phyloP scores from a whole-genome alignment of 2,888 invertebrate genomes.

The Andrena flavipes region DNA sequence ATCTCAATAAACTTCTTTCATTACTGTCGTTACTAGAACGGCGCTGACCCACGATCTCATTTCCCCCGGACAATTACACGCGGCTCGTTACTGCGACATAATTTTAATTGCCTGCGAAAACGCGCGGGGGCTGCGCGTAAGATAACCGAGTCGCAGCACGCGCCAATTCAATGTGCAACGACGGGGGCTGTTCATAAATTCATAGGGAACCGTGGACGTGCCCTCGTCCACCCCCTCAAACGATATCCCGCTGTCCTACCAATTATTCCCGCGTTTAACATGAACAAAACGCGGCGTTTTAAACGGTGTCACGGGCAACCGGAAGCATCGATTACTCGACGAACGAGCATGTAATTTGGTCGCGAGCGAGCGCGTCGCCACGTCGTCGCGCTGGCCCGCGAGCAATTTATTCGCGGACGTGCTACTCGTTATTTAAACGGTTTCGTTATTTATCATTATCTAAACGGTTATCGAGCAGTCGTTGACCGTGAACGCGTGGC shows the following conservation, averaged over 20 bases:
- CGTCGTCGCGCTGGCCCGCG: conserved; percentile 1
- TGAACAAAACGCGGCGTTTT: conserved; percentile 47
- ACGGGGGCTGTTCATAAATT: conserved; percentile 53
- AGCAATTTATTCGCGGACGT: conserved; percentile 38
- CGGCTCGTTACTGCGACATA: conserved; percentile 63
- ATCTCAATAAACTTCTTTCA: conserved; percentile 69
- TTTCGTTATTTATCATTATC: conserved; percentile 45
- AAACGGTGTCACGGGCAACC: conserved; percentile 54
- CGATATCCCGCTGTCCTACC: conserved; percentile 25
- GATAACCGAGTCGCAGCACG: conserved; percentile 45
- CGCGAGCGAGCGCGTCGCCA: conserved; percentile 46
- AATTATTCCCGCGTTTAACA: conserved; percentile 50
- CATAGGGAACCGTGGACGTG: conserved; percentile 21
- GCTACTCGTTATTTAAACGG: conserved; percentile 13
- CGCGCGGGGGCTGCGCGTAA: conserved; percentile 47
- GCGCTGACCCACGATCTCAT: conserved; percentile 55
- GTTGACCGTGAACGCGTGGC: background rate
- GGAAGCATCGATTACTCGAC: conserved; percentile 56
- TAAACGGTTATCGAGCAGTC: conserved; percentile 39
- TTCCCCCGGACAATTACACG: conserved; percentile 62
- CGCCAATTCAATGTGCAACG: conserved; percentile 13
- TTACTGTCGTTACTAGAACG: conserved; percentile 50
- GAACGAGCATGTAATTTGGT: conserved; percentile 56
- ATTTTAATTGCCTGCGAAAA: conserved; percentile 64
- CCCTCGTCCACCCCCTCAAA: too few relatives aligned